Evolutionary conservation across 2,888 invertebrate genomes (phyloP), one percentile per base, ranked within the genome.

Genomic region (Plebejus argus): DNA sequence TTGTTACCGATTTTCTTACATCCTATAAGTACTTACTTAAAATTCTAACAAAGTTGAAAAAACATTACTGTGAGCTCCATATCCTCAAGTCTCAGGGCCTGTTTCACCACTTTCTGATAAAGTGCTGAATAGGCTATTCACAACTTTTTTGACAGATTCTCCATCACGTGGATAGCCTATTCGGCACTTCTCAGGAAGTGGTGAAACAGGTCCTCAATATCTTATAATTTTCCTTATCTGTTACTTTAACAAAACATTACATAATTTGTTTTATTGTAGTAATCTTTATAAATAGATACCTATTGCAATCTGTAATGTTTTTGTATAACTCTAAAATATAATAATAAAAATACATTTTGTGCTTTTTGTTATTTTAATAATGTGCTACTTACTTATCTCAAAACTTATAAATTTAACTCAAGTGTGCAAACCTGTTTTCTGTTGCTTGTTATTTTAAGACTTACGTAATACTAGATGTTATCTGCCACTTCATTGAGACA

Each of bases 331-430:
- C 28, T 28, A 66, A 28, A 28, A 33, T 33, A 66, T 12, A 61
- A 23, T 23, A 10, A 66, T 33, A 66, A 66, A 66, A 66, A 15
- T 33, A 66, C 28, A 66, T 66, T 66, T 66, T 66, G 66, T 33
- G 23, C 66, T 66, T 66, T 66, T 66, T 66, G 15, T 66, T 66
- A 7, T 66, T 33, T 28, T 33, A 23, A 61, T 61, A 23, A 61
- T 23, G 23, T 23, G 61, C 61, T 23, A 12, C 23, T 3, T 12
- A 15, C 66, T 66, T 28, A 66, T 15, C 23, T 23, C 10, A 61
- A 61, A 66, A 28, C 66, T 6, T 28, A 28, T 10, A 12, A 61
- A 66, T 66, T 28, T 66, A 33, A 28, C 28, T 28, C 28, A 33
- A 33, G 28, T 66, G 28, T 18, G 20, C 61, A 61, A 23, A 61